phyloP scores from a whole-genome alignment of 2,797 vertebrate species.

The Schizothorax lantsangensis region DNA sequence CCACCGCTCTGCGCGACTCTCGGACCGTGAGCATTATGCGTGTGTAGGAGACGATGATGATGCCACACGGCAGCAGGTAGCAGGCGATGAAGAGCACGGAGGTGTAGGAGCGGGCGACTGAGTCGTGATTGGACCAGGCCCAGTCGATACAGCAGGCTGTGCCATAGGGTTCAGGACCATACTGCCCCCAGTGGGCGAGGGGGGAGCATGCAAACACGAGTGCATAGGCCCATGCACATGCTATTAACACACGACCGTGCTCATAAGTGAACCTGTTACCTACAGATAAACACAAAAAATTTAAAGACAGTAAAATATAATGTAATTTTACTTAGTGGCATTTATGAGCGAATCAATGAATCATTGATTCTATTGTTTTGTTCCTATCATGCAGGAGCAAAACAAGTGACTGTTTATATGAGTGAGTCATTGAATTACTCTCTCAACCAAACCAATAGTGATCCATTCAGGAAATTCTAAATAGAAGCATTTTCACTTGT shows the following conservation, averaged over 20 bases:
- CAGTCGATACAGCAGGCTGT: constrained; percentile 87
- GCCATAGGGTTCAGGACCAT: constrained; percentile 82
- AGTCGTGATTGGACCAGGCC: constrained; percentile 73
- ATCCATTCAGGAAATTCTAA: background rate
- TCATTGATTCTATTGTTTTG: background rate
- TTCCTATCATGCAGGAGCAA: background rate
- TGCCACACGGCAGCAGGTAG: constrained; percentile 81
- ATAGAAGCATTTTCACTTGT: background rate
- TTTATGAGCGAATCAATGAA: background rate
- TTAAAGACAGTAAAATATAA: no score
- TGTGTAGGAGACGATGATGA: constrained; percentile 79
- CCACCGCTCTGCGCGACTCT: constrained; percentile 70
- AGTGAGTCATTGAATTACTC: background rate
- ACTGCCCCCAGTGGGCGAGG: constrained; percentile 81
- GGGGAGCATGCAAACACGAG: constrained; percentile 80
- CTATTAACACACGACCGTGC: constrained; percentile 75
- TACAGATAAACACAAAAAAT: constrained; percentile 54
- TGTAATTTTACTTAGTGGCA: background rate
- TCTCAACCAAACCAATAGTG: background rate
- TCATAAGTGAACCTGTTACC: constrained; percentile 79
- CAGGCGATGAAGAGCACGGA: constrained; percentile 80
- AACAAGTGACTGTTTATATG: background rate
- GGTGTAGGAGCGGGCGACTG: constrained; percentile 74
- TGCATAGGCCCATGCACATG: constrained; percentile 78
- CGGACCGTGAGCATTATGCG: constrained; percentile 71